Evolutionary conservation across 2,888 invertebrate species (phyloP), one percentile per base, ranked within the genome.

Genomic region (Ceraclea dissimilis): DNA sequence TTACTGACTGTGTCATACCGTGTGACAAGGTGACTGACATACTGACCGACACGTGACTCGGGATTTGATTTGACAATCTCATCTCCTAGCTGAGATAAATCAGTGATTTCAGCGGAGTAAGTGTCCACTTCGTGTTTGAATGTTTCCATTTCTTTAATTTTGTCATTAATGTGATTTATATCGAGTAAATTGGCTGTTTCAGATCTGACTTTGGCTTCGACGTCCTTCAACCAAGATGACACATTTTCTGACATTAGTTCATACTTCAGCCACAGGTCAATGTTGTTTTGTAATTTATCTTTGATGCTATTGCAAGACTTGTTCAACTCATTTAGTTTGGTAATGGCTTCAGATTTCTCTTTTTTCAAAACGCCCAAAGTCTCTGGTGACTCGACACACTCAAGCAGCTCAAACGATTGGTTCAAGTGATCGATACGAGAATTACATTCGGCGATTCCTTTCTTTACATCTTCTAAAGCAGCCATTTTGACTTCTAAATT

Each of bases 401-500:
- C 80, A 1, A 91, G 71, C 60, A 89, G 80, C 62, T 84, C 76
- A 56, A 90, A 74, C 0, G 90, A 87, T 64, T 85, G 83, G 59
- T 85, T 80, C 1, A 90, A 76, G 64, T 90, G 88, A 0, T 69
- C 67, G 63, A 86, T 83, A 58, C 85, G 81, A 2, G 73, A 73
- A 55, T 82, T 80, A 66, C 89, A 89, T 64, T 90, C 90, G 19
- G 75, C 72, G 39, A 91, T 81, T 19, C 86, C 86, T 60, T 79
- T 79, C 68, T 86, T 83, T 2, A 91, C 86, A 61, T 93, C 92
- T 57, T 77, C 75, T 33, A 94, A 69, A 0, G 91, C 87, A 1
- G 88, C 85, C 65, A 88, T 81, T 73, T 96, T 96, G 0, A 93
- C 91, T 76, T 95, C 93, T 22, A 95, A 78, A 68, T 93, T 93